These are phyloP conservation scores for Sarcophaga variegata DNA, from an alignment of 2,888 invertebrate species.

Conservation along the genomic window DNA sequence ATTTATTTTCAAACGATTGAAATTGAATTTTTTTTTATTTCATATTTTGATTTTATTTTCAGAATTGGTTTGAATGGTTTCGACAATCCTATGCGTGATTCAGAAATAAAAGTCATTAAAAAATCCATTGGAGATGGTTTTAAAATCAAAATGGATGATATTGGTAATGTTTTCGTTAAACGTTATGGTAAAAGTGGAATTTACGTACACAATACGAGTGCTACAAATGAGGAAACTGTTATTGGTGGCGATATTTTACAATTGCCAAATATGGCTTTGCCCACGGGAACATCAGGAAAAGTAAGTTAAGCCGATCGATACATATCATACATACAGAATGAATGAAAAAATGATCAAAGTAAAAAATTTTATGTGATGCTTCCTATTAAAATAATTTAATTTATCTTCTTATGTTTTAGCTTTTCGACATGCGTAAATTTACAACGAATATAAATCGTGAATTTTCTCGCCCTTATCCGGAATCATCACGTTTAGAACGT, in stretches of 20 bases:
- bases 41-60: constrained; percentile 69
- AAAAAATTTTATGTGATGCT: too few species aligned
- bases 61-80: constrained; percentile 98
- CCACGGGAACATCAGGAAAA: constrained; percentile 85
- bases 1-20: too few species aligned
- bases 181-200: constrained; percentile 87
- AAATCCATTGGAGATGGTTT: constrained; percentile 94
- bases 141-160: constrained; percentile 88
- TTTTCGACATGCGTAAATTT: constrained; percentile 89
- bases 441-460: constrained; percentile 87
- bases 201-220: constrained; percentile 84
- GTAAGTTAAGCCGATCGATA: constrained; percentile 76
- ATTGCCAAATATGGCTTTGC: constrained; percentile 85
- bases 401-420: constrained; percentile 77
- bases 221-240: constrained; percentile 84
- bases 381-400: too few species aligned
- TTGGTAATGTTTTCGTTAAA: constrained; percentile 87
- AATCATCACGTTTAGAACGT: constrained; percentile 86
- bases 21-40: not conserved
- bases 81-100: constrained; percentile 96
- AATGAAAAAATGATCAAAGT: too few species aligned
- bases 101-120: constrained; percentile 95
- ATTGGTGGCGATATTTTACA: constrained; percentile 87
- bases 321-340: not conserved
- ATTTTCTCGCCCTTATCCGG: constrained; percentile 86